These are phyloP conservation scores for Pyrgus malvae DNA, from an alignment of 2,888 invertebrate genomes.

Conservation along the genomic window DNA sequence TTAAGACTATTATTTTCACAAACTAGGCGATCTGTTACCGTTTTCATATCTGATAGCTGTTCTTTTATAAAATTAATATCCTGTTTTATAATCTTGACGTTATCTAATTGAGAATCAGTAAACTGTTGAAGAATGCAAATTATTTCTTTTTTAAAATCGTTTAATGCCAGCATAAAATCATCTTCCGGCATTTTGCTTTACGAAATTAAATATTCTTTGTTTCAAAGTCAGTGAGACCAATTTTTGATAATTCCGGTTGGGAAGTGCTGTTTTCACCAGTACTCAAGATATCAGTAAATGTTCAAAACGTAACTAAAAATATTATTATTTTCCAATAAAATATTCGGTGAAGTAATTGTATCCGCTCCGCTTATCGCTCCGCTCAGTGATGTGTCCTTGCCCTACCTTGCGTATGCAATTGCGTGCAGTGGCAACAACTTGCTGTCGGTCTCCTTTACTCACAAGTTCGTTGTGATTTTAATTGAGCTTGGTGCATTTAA, in stretches of 20 bases:
- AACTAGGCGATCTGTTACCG: neutral
- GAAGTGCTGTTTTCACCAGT: neutral
- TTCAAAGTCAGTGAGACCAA: neutral
- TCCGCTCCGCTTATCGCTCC: constrained; percentile 4
- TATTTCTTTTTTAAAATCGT: constrained; percentile 9
- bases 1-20: constrained; percentile 3
- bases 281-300: neutral
- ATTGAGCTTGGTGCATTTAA: neutral
- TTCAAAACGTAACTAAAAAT: neutral
- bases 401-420: neutral
- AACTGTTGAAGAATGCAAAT: neutral
- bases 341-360: neutral
- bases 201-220: neutral
- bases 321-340: neutral
- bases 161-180: neutral
- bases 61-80: constrained; percentile 12
- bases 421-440: neutral
- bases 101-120: neutral
- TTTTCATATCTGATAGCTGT: neutral
- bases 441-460: neutral
- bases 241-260: constrained; percentile 12
- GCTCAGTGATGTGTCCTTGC: neutral
- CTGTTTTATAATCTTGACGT: neutral
- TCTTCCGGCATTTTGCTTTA: constrained; percentile 2
- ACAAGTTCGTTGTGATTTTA: neutral